These are phyloP conservation scores for Strigamia transsilvanica DNA, from an alignment of 2,888 invertebrate genomes.

Conservation along the genomic window DNA sequence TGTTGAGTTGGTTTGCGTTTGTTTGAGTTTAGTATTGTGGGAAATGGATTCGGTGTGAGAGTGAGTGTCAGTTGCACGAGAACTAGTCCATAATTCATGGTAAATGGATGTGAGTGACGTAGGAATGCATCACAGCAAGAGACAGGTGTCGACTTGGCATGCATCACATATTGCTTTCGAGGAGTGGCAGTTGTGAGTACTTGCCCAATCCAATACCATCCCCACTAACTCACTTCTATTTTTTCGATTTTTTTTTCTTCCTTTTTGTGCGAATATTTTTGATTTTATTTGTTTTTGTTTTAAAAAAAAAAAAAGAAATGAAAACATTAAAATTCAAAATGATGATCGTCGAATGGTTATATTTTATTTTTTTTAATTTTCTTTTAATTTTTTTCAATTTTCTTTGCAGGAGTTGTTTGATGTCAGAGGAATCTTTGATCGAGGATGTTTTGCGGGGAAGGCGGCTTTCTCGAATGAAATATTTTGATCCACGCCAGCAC, in stretches of 20 bases:
- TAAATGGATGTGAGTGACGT: slow-evolving; percentile 28
- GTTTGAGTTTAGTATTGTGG: slow-evolving; percentile 33
- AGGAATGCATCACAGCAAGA: slow-evolving; percentile 28
- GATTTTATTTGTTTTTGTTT: too few relatives aligned
- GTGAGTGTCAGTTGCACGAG: slow-evolving; percentile 27
- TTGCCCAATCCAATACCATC: neutral
- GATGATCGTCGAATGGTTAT: too few relatives aligned
- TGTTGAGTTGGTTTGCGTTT: neutral
- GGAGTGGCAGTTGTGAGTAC: slow-evolving; percentile 17
- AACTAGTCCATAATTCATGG: slow-evolving; percentile 32
- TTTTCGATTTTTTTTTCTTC: neutral
- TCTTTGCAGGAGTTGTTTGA: neutral
- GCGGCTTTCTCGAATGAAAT: neutral
- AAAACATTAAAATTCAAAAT: too few relatives aligned
- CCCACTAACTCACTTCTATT: neutral
- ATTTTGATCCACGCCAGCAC: neutral
- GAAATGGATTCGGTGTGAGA: slow-evolving; percentile 23
- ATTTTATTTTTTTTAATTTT: too few relatives aligned
- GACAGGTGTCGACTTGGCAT: slow-evolving; percentile 41
- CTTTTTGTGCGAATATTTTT: too few relatives aligned
- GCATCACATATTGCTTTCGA: neutral
- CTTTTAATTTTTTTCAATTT: neutral
- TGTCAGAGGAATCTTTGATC: neutral
- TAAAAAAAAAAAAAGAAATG: too few relatives aligned
- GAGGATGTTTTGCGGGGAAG: neutral